phyloP scores from a whole-genome alignment of 2,797 vertebrate genomes.

The Chrosomus eos region DNA sequence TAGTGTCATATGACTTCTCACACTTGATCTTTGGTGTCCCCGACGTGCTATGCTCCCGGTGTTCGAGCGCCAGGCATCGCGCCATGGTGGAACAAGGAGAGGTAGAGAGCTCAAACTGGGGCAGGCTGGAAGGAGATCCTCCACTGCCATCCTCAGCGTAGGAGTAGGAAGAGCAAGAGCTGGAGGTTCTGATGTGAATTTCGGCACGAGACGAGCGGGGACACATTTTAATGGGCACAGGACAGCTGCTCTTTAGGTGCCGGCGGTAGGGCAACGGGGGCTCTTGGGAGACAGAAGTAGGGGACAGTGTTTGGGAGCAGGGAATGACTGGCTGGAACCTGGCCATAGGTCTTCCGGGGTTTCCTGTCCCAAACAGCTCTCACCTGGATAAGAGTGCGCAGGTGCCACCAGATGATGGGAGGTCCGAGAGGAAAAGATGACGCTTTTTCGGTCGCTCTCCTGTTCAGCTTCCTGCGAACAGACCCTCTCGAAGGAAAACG shows the following conservation, averaged over 20 bases:
- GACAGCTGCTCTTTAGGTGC: constrained; percentile 87
- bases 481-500: constrained; percentile 79
- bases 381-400: constrained; percentile 81
- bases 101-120: constrained; percentile 90
- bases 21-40: constrained; percentile 89
- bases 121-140: constrained; percentile 89
- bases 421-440: constrained; percentile 89
- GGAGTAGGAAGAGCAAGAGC: constrained; percentile 89
- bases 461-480: constrained; percentile 87
- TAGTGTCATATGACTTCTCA: constrained; percentile 90
- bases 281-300: constrained; percentile 78
- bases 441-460: constrained; percentile 86
- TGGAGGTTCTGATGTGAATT: constrained; percentile 87
- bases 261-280: constrained; percentile 78
- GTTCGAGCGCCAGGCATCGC: constrained; percentile 83
- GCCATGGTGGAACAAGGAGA: constrained; percentile 88
- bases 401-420: constrained; percentile 83
- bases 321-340: constrained; percentile 81
- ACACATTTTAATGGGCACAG: constrained; percentile 88
- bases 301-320: constrained; percentile 81
- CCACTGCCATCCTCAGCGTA: constrained; percentile 89
- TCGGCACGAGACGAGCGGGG: constrained; percentile 85
- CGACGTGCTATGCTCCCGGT: constrained; percentile 80
- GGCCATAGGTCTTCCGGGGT: constrained; percentile 84
- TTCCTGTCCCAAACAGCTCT: constrained; percentile 83